These are phyloP conservation scores for Coreoperca whiteheadi DNA, from an alignment of 2,113 vertebrate genomes.

Conservation along the genomic window DNA sequence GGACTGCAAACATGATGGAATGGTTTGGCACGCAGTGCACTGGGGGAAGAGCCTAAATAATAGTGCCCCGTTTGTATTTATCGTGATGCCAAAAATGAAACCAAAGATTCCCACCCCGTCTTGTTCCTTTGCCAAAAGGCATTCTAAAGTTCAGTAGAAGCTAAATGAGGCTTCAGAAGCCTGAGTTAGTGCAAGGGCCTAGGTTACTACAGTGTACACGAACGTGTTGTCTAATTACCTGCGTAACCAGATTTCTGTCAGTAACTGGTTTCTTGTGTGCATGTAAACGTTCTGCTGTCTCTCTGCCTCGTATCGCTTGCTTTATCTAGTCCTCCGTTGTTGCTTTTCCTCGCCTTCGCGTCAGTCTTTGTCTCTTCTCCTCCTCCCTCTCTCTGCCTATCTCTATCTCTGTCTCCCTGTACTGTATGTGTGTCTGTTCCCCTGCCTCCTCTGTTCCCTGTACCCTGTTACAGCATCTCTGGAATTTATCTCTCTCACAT, in stretches of 20 bases:
- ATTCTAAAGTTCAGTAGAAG: neutral
- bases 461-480: conserved; percentile 62
- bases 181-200: neutral
- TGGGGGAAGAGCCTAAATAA: conserved; percentile 5
- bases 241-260: conserved; percentile 12
- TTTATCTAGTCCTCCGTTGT: conserved; percentile 22
- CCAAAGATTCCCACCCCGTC: neutral
- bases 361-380: conserved; percentile 23
- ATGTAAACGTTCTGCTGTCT: neutral
- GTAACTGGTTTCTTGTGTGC: conserved; percentile 10
- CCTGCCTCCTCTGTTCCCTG: conserved; percentile 53
- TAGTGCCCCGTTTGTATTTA: neutral
- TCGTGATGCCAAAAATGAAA: neutral
- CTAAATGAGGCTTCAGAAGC: neutral
- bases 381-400: conserved; percentile 41
- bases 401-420: conserved; percentile 32
- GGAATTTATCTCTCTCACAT: conserved; percentile 71
- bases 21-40: neutral
- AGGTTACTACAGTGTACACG: too few species aligned
- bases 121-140: neutral
- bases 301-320: conserved; percentile 15
- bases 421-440: conserved; percentile 27
- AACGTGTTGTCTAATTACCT: neutral
- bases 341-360: conserved; percentile 8
- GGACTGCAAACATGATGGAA: conserved; percentile 7